Conservation (phyloP, 2,797 vertebrate genomes). For the Podarcis siculus region DNA sequence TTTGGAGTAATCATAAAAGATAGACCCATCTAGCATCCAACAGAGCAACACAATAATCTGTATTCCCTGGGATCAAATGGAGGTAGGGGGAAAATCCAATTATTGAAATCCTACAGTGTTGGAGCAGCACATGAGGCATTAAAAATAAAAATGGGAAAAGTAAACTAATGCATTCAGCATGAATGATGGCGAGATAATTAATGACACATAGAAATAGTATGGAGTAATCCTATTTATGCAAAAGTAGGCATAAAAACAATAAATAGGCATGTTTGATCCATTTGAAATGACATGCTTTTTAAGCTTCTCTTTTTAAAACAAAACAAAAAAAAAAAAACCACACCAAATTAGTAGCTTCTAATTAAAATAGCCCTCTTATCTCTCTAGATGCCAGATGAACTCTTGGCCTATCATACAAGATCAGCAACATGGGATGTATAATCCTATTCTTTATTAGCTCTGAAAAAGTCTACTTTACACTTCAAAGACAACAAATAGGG, state of each 20-base stretch:
- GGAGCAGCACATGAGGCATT: slow-evolving; percentile 22
- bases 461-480: not conserved
- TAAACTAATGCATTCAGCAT: slow-evolving; percentile 21
- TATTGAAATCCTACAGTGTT: slow-evolving; percentile 45
- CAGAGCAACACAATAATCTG: slow-evolving; percentile 64
- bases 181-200: slow-evolving; percentile 45
- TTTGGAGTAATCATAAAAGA: slow-evolving; percentile 61
- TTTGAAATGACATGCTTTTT: slow-evolving; percentile 22
- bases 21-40: slow-evolving; percentile 57
- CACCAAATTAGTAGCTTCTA: slow-evolving; percentile 34
- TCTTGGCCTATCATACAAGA: not conserved
- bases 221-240: slow-evolving; percentile 20
- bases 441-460: slow-evolving; percentile 1
- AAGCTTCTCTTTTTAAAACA: slow-evolving; percentile 13
- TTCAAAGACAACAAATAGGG: not conserved
- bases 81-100: slow-evolving; percentile 2
- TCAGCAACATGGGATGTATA: slow-evolving; percentile 23
- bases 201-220: slow-evolving; percentile 21
- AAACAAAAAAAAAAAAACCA: not conserved
- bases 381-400: slow-evolving; percentile 30
- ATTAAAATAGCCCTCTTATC: slow-evolving; percentile 12
- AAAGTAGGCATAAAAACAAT: slow-evolving; percentile 19
- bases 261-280: slow-evolving; percentile 7
- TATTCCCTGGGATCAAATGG: slow-evolving; percentile 49
- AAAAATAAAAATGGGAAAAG: slow-evolving; percentile 51